These are phyloP conservation scores for Ennomos erosarius DNA, from an alignment of 2,888 invertebrate genomes.

Conservation along the genomic window DNA sequence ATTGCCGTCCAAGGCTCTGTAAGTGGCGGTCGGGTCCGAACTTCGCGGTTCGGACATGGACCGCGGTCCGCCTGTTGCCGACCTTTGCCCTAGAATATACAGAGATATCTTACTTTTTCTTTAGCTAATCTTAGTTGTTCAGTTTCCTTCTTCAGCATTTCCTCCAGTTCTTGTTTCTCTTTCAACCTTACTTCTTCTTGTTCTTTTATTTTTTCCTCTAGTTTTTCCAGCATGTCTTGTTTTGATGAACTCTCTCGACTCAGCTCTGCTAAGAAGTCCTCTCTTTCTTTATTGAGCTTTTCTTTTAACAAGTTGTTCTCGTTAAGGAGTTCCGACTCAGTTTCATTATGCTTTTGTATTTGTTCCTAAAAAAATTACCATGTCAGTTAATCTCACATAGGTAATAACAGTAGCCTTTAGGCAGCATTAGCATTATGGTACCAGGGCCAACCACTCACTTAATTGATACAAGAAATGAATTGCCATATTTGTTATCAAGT, in stretches of 20 bases:
- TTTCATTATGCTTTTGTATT: conserved; percentile 70
- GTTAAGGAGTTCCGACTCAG: conserved; percentile 70
- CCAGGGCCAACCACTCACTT: no score
- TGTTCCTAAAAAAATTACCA: conserved; percentile 57
- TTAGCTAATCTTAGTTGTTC: conserved; percentile 72
- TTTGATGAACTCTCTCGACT: conserved; percentile 81
- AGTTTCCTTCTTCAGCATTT: conserved; percentile 66
- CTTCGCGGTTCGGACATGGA: no score
- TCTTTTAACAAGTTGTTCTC: conserved; percentile 78
- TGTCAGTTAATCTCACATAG: no score
- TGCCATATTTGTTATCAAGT: no score
- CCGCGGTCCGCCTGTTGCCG: no score
- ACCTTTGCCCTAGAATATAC: neutral
- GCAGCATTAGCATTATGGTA: no score
- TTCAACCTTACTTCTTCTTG: conserved; percentile 75
- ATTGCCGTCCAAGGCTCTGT: no score
- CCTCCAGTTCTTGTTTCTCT: conserved; percentile 71
- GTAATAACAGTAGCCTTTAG: no score
- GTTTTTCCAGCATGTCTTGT: conserved; percentile 78
- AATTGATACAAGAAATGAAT: no score
- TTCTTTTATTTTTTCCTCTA: conserved; percentile 76
- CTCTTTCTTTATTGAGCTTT: conserved; percentile 77
- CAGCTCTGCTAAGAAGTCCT: conserved; percentile 78
- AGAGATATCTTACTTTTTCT: conserved; percentile 64
- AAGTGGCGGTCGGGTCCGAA: no score